Conservation (phyloP, 1,140 invertebrate species). For the Coptotermes formosanus region DNA sequence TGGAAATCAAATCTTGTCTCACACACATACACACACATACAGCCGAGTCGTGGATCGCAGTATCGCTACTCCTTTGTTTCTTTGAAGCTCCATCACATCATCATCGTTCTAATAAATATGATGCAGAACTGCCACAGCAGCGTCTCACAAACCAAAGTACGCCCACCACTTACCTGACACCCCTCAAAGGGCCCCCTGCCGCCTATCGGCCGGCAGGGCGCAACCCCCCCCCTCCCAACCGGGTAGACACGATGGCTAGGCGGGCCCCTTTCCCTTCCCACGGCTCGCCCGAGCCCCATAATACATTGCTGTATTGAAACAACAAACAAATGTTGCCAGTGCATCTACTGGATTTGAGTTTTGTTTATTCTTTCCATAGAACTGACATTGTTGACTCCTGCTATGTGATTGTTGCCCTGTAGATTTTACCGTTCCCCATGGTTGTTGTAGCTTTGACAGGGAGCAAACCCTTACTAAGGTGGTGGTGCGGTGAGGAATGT, state of each 20-base stretch:
- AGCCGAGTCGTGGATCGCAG: slow-evolving; percentile 28
- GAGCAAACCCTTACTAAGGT: slow-evolving; percentile 37
- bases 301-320: slow-evolving; percentile 22
- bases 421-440: slow-evolving; percentile 43
- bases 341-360: slow-evolving; percentile 35
- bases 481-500: slow-evolving; percentile 37
- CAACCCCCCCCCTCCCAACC: background rate
- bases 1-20: slow-evolving; percentile 35
- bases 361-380: slow-evolving; percentile 36
- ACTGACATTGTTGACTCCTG: slow-evolving; percentile 39
- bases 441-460: slow-evolving; percentile 41
- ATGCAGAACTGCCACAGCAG: background rate
- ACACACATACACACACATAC: slow-evolving; percentile 22
- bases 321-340: slow-evolving; percentile 35
- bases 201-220: background rate
- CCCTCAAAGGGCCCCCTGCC: background rate
- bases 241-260: background rate
- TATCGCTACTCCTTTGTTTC: slow-evolving; percentile 33
- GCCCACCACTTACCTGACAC: slow-evolving; percentile 12
- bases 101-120: background rate
- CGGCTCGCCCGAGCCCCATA: background rate
- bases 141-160: slow-evolving; percentile 1
- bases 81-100: slow-evolving; percentile 31
- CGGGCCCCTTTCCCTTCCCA: slow-evolving; percentile 17
- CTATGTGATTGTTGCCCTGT: slow-evolving; percentile 42